Evolutionary conservation across 2,888 invertebrate genomes (phyloP).

Genomic region (Pachymerium ferrugineum): DNA sequence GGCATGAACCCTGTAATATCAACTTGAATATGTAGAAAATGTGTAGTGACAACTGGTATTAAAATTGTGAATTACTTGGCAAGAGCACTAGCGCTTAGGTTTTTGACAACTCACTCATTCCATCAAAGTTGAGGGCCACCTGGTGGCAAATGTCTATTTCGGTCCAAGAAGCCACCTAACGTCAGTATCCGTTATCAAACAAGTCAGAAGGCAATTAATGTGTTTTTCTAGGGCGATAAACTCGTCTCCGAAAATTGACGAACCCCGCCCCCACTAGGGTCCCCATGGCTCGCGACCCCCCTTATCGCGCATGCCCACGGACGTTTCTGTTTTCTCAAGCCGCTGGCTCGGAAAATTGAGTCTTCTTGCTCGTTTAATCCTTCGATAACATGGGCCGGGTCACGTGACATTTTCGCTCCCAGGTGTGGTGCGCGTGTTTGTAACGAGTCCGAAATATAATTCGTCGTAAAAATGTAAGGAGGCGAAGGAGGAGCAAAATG

Average conservation of each 20-base stretch:
- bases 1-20: too few relatives aligned
- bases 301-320: conserved; percentile 19
- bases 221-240: neutral
- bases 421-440: neutral
- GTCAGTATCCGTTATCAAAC: too few relatives aligned
- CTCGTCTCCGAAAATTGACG: conserved; percentile 5
- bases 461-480: neutral
- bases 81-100: too few relatives aligned
- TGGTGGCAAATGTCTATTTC: too few relatives aligned
- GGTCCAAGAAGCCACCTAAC: too few relatives aligned
- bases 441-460: neutral
- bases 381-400: conserved; percentile 15
- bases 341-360: conserved; percentile 28
- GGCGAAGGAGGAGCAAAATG: neutral
- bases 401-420: neutral
- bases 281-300: conserved; percentile 16
- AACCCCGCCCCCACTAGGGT: neutral
- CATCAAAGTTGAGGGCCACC: too few relatives aligned
- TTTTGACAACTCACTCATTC: too few relatives aligned
- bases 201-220: neutral
- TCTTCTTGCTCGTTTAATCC: conserved; percentile 19
- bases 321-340: neutral
- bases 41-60: too few relatives aligned
- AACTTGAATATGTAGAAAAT: too few relatives aligned
- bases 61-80: too few relatives aligned